Conservation (phyloP, 2,888 invertebrate genomes). For the Coronaproctus castanopsis region DNA sequence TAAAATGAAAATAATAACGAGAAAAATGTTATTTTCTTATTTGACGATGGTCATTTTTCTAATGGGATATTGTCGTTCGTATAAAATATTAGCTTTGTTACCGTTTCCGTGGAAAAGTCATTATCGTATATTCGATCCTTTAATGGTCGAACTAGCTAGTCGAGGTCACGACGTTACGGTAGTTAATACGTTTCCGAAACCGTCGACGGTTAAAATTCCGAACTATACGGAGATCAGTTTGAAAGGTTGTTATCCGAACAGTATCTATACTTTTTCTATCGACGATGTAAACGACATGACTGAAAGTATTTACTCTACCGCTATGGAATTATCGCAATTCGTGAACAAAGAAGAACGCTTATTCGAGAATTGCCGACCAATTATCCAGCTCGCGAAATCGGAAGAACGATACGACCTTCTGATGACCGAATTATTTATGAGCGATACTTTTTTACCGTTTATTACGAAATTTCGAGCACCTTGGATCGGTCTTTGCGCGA, state of each 20-base stretch:
- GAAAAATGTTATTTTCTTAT: no score
- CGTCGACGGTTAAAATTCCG: neutral
- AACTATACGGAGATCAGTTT: slow-evolving; percentile 1
- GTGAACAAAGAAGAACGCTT: neutral
- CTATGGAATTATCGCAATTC: neutral
- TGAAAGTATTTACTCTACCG: neutral
- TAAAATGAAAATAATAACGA: no score
- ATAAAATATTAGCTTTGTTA: neutral
- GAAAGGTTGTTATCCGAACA: neutral
- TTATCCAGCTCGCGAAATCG: no score
- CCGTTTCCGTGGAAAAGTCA: slow-evolving; percentile 11
- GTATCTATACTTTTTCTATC: neutral
- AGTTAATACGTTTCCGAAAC: slow-evolving; percentile 1
- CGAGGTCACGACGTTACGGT: slow-evolving; percentile 13
- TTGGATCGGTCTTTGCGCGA: neutral
- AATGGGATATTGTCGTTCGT: no score
- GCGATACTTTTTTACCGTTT: neutral
- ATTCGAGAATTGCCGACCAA: neutral
- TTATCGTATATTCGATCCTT: slow-evolving; percentile 8
- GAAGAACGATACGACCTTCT: neutral
- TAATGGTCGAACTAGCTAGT: slow-evolving; percentile 9
- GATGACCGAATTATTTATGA: neutral
- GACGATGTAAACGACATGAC: neutral
- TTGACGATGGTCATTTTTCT: no score
- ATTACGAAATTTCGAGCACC: neutral